Evolutionary conservation across 2,113 vertebrate species (phyloP), one percentile per base, ranked within the genome.

Genomic region (Nothocercus nigrocapillus): DNA sequence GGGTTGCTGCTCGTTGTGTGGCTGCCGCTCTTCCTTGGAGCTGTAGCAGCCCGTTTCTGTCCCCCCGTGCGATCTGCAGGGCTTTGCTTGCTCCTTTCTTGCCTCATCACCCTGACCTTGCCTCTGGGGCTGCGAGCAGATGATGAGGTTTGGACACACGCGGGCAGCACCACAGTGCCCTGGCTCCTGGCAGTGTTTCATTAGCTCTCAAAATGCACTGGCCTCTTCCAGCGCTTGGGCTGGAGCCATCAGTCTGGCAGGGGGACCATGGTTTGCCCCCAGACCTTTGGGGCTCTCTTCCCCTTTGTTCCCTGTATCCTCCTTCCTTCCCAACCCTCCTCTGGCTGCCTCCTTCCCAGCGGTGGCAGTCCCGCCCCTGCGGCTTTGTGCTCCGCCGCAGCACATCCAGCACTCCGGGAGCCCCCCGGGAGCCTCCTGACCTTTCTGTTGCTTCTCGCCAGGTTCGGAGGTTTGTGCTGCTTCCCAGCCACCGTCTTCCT

Each of bases 341-440:
- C 16, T 11, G 27, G 15, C 27, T 64, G 21, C 24, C 47, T 34
- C 22, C 45, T 51, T 86, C 22, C 58, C 28, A 7, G 25, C 87
- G 91, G 66, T 4, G 14, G 61, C 88, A 85, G 90, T 81, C 76
- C 89, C 19, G 1, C 72, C 85, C 61, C 85, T 86, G 76, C 4
- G 4, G 82, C 88, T 91, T 85, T 94, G 75, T 94, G 16, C 85
- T 90, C 69, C 78, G 80, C 53, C 11, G 1, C 9, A 20, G 77
- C 9, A 1, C 76, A 90, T 78, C 80, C 88, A 93, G 90, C 82
- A 90, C 90, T 93, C 89, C 47, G 38, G 1, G 1, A 78, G 76
- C 51, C 85, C 82, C 76, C 62, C 27, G 85, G 92, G 93, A 95
- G 82, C 85, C 68, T 95, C 56, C 85, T 83, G 82, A 94, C 92